Evolutionary conservation across 2,888 invertebrate genomes (phyloP).

Genomic region (Drosophila anceps): DNA sequence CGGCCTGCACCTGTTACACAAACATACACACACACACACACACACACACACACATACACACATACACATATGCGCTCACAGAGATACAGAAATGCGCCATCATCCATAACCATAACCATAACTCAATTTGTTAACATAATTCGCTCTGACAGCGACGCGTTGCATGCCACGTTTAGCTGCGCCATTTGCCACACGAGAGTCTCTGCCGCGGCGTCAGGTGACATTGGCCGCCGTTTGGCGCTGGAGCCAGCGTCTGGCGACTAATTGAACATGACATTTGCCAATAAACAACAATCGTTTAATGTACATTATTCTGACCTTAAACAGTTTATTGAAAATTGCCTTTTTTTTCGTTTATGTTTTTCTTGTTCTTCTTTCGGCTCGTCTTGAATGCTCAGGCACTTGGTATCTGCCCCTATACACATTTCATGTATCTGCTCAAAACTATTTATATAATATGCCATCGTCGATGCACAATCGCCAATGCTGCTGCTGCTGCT

Average conservation of each 20-base stretch:
- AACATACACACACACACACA: constrained; percentile 1
- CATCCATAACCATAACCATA: constrained; percentile 57
- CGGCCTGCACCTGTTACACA: constrained; percentile 53
- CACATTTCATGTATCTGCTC: constrained; percentile 13
- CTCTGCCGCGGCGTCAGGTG: constrained; percentile 27
- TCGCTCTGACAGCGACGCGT: constrained; percentile 62
- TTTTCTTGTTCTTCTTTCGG: constrained; percentile 1
- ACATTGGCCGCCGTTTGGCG: constrained; percentile 52
- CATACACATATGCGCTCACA: neutral
- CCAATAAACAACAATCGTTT: constrained; percentile 78
- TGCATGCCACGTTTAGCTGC: constrained; percentile 56
- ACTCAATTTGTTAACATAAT: constrained; percentile 69
- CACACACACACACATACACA: neutral
- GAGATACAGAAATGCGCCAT: constrained; percentile 37
- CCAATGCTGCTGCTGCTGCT: constrained; percentile 13
- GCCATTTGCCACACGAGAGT: constrained; percentile 52
- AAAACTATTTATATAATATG: constrained; percentile 24
- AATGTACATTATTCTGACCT: constrained; percentile 66
- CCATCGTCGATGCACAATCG: constrained; percentile 20
- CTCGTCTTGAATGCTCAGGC: constrained; percentile 5
- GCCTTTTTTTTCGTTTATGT: neutral
- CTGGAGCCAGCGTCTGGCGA: constrained; percentile 36
- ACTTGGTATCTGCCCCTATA: constrained; percentile 16
- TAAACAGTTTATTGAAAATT: constrained; percentile 41
- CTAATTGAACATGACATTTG: constrained; percentile 78